Evolutionary conservation across 2,113 vertebrate genomes (phyloP), one percentile per base, ranked within the genome.

Genomic region (Potamarius usumacintae): DNA sequence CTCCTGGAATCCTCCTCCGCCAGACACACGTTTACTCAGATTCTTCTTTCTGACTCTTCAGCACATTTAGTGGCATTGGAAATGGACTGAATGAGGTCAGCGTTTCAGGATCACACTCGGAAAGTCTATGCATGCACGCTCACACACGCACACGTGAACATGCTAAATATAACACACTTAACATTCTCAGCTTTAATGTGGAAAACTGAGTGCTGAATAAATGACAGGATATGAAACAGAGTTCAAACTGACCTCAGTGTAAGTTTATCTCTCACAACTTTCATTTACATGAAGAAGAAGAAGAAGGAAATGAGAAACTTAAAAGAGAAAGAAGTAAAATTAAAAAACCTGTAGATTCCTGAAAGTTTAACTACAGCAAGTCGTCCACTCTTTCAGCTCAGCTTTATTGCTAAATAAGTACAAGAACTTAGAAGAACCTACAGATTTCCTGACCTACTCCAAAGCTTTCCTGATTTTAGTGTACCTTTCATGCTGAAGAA

Each of bases 131-230:
- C 65, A 0, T 11, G 30, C 22, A n/a, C 65, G 6, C 65, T 5
- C 11, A 27, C 67, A 27, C 67, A 30, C 27, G 7, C 67, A 11
- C 65, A 30, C 65, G 30, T n/a, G 22, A 78, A 78, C 74, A 78
- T 15, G 76, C 77, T 79, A 79, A 79, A 57, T 57, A 79, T 79
- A 79, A 30, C 52, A 9, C 77, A 79, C 77, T 79, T 79, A 79
- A 79, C 53, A 79, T 79, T 55, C 77, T 34, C 52, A 79, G 5
- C 25, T 55, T 79, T 79, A 79, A 79, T 79, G 50, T 79, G 77
- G 77, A 79, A 79, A 79, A 30, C 53, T 79, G 52, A 57, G 25
- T 7, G 3, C n/a, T 79, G 25, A 30, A 78, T 55, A 78, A 52
- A 57, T n/a, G 22, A 78, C 14, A 52, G 12, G n/a, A 5, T 8